These are phyloP conservation scores for Pentamera pediparva DNA, from an alignment of 53 echinoderm and acorn worm species.

Conservation along the genomic window DNA sequence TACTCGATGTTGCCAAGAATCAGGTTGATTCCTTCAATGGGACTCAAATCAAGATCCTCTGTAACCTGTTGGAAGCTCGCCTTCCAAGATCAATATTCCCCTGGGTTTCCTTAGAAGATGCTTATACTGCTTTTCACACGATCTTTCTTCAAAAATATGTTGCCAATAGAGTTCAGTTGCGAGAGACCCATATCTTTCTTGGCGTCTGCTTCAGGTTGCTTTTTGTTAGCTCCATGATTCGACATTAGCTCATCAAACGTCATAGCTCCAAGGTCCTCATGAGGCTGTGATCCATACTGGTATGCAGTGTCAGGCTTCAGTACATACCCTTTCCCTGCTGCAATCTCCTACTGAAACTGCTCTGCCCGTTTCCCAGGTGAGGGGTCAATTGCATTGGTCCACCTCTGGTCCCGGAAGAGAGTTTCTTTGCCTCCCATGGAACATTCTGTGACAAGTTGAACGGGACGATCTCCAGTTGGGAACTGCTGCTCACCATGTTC, in stretches of 20 bases:
- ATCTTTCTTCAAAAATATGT: too few species aligned
- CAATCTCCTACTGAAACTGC: constrained; percentile 9
- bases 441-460: too few species aligned
- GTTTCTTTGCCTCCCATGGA: too few species aligned
- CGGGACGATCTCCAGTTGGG: not conserved
- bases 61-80: too few species aligned
- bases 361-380: not conserved
- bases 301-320: not conserved
- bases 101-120: too few species aligned
- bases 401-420: not conserved
- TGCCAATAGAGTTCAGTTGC: too few species aligned
- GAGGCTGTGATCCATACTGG: not conserved
- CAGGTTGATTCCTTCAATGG: too few species aligned
- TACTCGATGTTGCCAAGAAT: too few species aligned
- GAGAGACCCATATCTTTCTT: constrained; percentile 9
- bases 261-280: not conserved
- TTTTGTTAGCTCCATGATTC: too few species aligned
- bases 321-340: not conserved
- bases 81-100: too few species aligned
- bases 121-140: too few species aligned
- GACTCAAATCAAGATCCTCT: too few species aligned
- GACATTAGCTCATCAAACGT: not conserved
- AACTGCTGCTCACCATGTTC: not conserved
- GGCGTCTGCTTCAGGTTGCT: constrained; percentile 2
- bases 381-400: not conserved